A percentile compares a stretch with the other conserved stretches of the same genome.
Evolutionary conservation across 2,888 invertebrate species (phyloP).

Genomic region (Leptothorax acervorum): DNA sequence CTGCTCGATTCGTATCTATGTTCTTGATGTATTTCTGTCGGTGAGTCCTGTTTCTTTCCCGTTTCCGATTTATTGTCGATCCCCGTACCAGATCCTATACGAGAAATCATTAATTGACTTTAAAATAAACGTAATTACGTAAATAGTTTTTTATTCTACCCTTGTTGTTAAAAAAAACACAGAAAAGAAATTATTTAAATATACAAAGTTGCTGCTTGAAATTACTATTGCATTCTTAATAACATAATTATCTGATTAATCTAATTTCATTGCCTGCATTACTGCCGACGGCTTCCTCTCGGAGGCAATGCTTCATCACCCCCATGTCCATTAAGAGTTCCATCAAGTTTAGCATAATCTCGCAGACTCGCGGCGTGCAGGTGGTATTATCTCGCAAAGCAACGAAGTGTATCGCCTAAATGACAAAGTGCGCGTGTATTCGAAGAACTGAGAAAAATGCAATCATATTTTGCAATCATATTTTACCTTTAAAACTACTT

Average conservation of each 20-base stretch:
- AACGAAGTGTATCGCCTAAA: slow-evolving; percentile 94
- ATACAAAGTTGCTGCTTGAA: background rate
- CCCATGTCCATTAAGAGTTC: slow-evolving; percentile 97
- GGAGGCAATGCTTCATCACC: slow-evolving; percentile 89
- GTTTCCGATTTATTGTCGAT: slow-evolving; percentile 73
- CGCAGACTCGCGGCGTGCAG: slow-evolving; percentile 95
- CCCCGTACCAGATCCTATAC: slow-evolving; percentile 71
- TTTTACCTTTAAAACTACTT: slow-evolving; percentile 93
- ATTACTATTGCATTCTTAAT: background rate
- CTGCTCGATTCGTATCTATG: slow-evolving; percentile 64
- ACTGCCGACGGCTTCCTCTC: slow-evolving; percentile 86
- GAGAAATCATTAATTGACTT: background rate
- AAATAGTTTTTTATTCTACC: background rate
- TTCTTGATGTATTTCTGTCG: slow-evolving; percentile 70
- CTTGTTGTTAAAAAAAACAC: background rate
- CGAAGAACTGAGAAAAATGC: background rate
- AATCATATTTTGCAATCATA: background rate
- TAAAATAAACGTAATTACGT: background rate
- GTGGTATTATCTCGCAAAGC: slow-evolving; percentile 94
- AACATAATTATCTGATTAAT: slow-evolving; percentile 4
- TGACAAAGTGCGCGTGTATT: background rate
- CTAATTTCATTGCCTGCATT: slow-evolving; percentile 84
- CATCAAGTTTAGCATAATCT: slow-evolving; percentile 96
- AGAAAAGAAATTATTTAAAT: background rate
- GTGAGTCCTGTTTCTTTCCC: slow-evolving; percentile 76